Conservation (phyloP, 2,113 vertebrate genomes). For the Oophaga pumilio region DNA sequence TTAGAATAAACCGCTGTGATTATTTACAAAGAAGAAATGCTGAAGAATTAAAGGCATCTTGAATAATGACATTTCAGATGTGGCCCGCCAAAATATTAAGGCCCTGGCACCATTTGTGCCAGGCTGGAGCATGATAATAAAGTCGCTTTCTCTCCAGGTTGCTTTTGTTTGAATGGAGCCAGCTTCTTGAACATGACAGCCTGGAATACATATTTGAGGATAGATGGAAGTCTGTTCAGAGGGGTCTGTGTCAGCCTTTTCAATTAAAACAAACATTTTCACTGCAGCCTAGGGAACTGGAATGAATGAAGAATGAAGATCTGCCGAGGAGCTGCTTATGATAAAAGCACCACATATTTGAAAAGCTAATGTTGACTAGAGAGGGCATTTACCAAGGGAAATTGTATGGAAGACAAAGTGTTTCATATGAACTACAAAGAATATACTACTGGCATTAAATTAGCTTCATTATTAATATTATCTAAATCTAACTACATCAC, state of each 20-base stretch:
- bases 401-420: not conserved
- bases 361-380: constrained; percentile 16
- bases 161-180: constrained; percentile 37
- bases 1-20: constrained; percentile 22
- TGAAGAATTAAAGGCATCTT: constrained; percentile 25
- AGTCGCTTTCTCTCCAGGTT: constrained; percentile 44
- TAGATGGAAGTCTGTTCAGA: constrained; percentile 31
- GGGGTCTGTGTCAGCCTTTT: constrained; percentile 40
- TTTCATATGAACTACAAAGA: not conserved
- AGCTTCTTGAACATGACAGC: constrained; percentile 38
- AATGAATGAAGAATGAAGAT: constrained; percentile 13
- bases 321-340: constrained; percentile 21
- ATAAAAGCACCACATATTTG: constrained; percentile 31
- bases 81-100: constrained; percentile 39
- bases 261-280: constrained; percentile 48
- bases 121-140: constrained; percentile 41
- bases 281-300: constrained; percentile 22
- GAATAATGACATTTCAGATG: constrained; percentile 45
- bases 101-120: constrained; percentile 31
- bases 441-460: constrained; percentile 6
- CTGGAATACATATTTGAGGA: constrained; percentile 49
- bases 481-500: not conserved
- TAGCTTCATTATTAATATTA: not conserved
- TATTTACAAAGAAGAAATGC: constrained; percentile 25
- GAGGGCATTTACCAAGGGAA: constrained; percentile 28